Evolutionary conservation across 2,797 vertebrate species (phyloP).

Genomic region (Lophius americanus): DNA sequence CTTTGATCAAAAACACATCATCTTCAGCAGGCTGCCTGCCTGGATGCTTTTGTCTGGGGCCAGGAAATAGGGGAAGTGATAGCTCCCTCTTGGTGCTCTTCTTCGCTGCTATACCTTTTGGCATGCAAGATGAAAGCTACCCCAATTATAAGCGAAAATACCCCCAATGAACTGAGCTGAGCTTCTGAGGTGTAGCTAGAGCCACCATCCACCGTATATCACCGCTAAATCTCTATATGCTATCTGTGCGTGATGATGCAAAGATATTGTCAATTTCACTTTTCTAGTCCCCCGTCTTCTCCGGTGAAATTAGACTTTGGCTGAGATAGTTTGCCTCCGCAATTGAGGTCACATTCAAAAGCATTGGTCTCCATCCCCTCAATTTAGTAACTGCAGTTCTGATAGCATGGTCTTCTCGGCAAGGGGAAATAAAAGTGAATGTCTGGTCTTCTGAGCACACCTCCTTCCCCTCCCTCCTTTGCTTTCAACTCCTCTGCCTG

Average conservation of each 20-base stretch:
- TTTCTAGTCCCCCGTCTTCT: constrained; percentile 49
- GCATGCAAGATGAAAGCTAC: constrained; percentile 92
- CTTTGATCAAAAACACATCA: constrained; percentile 93
- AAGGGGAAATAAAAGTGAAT: constrained; percentile 68
- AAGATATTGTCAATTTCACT: constrained; percentile 74
- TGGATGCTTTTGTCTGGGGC: constrained; percentile 87
- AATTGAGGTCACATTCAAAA: constrained; percentile 78
- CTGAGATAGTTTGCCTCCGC: constrained; percentile 64
- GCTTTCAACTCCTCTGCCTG: constrained; percentile 60
- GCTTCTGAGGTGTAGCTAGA: constrained; percentile 66
- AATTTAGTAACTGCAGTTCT: constrained; percentile 72
- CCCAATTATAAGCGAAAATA: constrained; percentile 89
- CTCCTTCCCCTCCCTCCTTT: constrained; percentile 39
- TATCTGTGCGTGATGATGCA: constrained; percentile 74
- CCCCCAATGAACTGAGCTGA: constrained; percentile 77
- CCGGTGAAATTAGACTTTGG: constrained; percentile 75
- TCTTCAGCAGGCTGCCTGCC: constrained; percentile 84
- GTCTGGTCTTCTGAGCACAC: constrained; percentile 59
- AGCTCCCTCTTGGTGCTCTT: constrained; percentile 86
- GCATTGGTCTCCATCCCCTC: constrained; percentile 67
- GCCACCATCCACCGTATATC: constrained; percentile 64
- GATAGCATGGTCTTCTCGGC: constrained; percentile 67
- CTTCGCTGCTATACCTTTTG: constrained; percentile 83
- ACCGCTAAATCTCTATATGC: constrained; percentile 73
- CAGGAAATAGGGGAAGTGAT: constrained; percentile 89